Base-by-base conservation (phyloP, 1,140 invertebrate species). In the Penaeus japonicus region DNA sequence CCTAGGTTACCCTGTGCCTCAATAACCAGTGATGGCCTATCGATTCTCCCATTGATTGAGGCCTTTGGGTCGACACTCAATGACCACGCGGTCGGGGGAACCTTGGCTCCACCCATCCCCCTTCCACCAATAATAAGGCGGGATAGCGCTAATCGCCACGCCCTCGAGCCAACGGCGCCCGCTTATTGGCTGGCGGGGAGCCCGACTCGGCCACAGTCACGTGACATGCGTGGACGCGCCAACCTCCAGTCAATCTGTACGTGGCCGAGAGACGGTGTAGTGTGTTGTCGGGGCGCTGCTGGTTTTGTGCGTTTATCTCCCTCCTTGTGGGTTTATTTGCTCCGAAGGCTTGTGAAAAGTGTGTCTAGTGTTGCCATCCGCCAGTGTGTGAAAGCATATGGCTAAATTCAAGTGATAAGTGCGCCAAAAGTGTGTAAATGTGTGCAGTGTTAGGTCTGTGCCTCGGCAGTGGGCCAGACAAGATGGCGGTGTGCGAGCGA, bases 11-110 rank as follows among this genome's bases (percentile, higher is more conserved):
- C 70, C 53, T 24, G 55, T 10, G 24, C 85, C 77, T 87, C 85
- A 78, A 88, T 88, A 84, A 83, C 47, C 80, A 73, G 65, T 88
- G 70, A 88, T 88, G 86, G 86, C 80, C 86, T 88, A 88, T 88
- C 80, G 86, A 88, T 88, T 84, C 86, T 55, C 80, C 86, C 86
- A 88, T 88, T 88, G 86, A 88, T 88, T 88, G 80, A 88, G 65
- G 73, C 73, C 80, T 53, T 73, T 32, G 80, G 86, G 86, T 88
- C 65, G 86, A 82, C 80, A 77, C 86, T 88, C 86, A 88, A 88
- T 88, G 86, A 88, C 86, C 86, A 83, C 77, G 81, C 86, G 86
- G 86, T 77, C 65, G 86, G 62, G 86, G 73, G 86, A 83, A 70
- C 65, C 47, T 35, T n/a, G 39, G 80, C 81, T 83, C 86, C 86